These are phyloP conservation scores for Spilarctia lutea DNA, from an alignment of 2,888 invertebrate genomes.

Conservation along the genomic window DNA sequence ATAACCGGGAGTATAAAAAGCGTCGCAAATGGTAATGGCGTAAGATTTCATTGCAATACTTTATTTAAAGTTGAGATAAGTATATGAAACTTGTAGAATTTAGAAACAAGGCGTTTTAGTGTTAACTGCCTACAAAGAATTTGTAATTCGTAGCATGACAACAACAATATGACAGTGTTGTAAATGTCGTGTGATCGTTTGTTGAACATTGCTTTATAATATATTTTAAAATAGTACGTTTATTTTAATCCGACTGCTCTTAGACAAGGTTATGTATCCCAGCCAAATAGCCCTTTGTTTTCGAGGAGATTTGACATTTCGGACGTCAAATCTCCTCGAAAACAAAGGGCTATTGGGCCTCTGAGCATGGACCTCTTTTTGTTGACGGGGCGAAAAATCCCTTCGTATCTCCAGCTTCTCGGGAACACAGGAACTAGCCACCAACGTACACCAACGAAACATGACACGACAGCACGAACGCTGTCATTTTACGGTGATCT, in stretches of 20 bases:
- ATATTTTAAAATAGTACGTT: not conserved
- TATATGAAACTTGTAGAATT: conserved; percentile 27
- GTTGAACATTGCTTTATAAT: not conserved
- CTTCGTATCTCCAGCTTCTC: too few relatives aligned
- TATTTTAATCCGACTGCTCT: not conserved
- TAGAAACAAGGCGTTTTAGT: conserved; percentile 28
- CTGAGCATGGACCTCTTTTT: too few relatives aligned
- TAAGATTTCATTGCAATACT: conserved; percentile 41
- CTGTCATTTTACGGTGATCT: too few relatives aligned
- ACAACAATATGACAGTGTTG: conserved; percentile 1
- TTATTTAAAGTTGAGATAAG: conserved; percentile 25
- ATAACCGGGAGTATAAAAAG: conserved; percentile 37
- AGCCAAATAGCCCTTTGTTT: too few relatives aligned
- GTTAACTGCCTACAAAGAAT: conserved; percentile 1
- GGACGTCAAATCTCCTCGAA: not conserved
- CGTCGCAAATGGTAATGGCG: conserved; percentile 44
- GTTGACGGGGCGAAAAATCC: too few relatives aligned
- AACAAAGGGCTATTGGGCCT: not conserved
- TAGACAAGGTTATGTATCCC: not conserved
- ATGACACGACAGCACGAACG: too few relatives aligned
- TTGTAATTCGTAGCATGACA: conserved; percentile 3
- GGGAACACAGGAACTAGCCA: too few relatives aligned
- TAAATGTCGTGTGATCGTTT: not conserved
- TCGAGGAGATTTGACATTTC: too few relatives aligned
- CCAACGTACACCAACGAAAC: too few relatives aligned